phyloP scores from a whole-genome alignment of 2,888 invertebrate species.

The Sphecodes monilicornis region DNA sequence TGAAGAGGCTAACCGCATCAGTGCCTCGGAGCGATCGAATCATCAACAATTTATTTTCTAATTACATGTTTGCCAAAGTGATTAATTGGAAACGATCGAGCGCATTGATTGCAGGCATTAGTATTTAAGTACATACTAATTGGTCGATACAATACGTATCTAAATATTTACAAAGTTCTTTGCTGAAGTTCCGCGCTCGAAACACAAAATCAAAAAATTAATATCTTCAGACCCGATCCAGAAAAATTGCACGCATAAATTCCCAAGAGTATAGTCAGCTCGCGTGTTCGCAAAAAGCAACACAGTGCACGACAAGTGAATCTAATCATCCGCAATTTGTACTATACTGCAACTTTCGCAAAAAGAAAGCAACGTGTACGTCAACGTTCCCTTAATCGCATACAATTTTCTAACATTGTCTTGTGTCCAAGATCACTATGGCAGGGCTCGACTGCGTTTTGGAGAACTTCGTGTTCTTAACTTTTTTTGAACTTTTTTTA shows the following conservation, averaged over 20 bases:
- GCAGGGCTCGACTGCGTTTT: too few species aligned
- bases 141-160: background rate
- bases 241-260: background rate
- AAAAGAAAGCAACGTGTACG: background rate
- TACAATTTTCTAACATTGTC: conserved; percentile 4
- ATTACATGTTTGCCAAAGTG: conserved; percentile 35
- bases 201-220: background rate
- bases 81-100: conserved; percentile 34
- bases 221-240: background rate
- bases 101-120: background rate
- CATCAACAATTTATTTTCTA: conserved; percentile 31
- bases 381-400: background rate
- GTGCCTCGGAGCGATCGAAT: conserved; percentile 27
- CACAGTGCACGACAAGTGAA: background rate
- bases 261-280: background rate
- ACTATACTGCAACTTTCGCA: background rate
- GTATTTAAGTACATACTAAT: background rate
- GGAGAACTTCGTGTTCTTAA: too few species aligned
- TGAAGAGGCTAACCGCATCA: too few species aligned
- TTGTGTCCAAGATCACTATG: background rate
- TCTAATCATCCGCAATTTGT: background rate
- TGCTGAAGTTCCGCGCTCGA: too few species aligned
- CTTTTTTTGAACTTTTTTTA: too few species aligned
- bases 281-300: background rate
- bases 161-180: background rate